Evolutionary conservation across 1,140 invertebrate genomes (phyloP).

Genomic region (fruit fly (Drosophila melanogaster)): Release_6_plus_ISO1_MT NT_033777.3:24542001-24542500

Average conservation of each 20-base stretch:
- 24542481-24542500: not conserved
- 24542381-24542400: slow-evolving; percentile 38
- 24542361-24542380: slow-evolving; percentile 58
- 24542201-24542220: slow-evolving; percentile 14
- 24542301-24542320: slow-evolving; percentile 51
- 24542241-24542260: slow-evolving; percentile 26
- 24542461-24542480: not conserved
- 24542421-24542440: not conserved
- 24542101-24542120: not conserved
- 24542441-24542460: too few relatives aligned
- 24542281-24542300: slow-evolving; percentile 36
- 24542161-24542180: not conserved
- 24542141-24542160: not conserved
- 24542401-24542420: slow-evolving; percentile 28
- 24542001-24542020: too few relatives aligned
- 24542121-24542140: not conserved
- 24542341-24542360: slow-evolving; percentile 23
- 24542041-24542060: not conserved
- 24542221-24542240: slow-evolving; percentile 56
- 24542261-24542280: slow-evolving; percentile 37
- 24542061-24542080: slow-evolving; percentile 8
- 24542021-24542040: not conserved
- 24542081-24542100: not conserved
- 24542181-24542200: slow-evolving; percentile 1
- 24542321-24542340: slow-evolving; percentile 5